phyloP scores from a whole-genome alignment of 2,797 vertebrate species.

The Galagoides demidoff region DNA sequence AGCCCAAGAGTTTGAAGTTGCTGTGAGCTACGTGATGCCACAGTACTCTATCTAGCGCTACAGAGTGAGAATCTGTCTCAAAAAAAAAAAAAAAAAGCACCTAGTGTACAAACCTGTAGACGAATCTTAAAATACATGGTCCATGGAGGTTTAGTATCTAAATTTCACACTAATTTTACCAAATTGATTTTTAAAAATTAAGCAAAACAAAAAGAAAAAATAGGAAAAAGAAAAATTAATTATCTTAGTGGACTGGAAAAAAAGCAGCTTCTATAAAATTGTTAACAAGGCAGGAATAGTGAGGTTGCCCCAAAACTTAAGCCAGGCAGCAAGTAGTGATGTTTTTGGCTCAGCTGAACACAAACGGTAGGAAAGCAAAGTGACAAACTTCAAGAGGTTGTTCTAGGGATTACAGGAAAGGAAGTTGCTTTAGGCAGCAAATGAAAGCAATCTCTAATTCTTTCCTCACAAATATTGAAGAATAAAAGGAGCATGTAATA shows the following conservation, averaged over 20 bases:
- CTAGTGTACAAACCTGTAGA: conserved; percentile 47
- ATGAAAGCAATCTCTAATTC: not conserved
- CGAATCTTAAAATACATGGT: conserved; percentile 43
- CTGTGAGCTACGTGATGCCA: too few species aligned
- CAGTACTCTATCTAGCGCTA: too few species aligned
- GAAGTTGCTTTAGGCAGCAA: not conserved
- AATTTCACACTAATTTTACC: conserved; percentile 67
- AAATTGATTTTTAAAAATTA: conserved; percentile 43
- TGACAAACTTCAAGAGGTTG: not conserved
- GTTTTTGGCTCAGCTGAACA: not conserved
- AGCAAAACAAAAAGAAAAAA: not conserved
- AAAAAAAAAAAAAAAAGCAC: conserved; percentile 48
- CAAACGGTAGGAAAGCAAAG: not conserved
- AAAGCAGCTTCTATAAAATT: conserved; percentile 34
- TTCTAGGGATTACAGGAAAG: not conserved
- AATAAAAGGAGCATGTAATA: not conserved
- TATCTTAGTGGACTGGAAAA: conserved; percentile 37
- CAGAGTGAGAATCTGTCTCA: too few species aligned
- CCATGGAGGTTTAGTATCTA: conserved; percentile 55
- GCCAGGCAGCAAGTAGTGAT: not conserved
- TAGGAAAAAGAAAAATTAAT: not conserved
- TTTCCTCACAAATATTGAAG: not conserved
- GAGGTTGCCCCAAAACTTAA: not conserved
- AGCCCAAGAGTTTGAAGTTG: too few species aligned
- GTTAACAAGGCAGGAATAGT: not conserved